Evolutionary conservation across 2,888 invertebrate genomes (phyloP), one percentile per base, ranked within the genome.

Genomic region (Drosophila tripunctata): DNA sequence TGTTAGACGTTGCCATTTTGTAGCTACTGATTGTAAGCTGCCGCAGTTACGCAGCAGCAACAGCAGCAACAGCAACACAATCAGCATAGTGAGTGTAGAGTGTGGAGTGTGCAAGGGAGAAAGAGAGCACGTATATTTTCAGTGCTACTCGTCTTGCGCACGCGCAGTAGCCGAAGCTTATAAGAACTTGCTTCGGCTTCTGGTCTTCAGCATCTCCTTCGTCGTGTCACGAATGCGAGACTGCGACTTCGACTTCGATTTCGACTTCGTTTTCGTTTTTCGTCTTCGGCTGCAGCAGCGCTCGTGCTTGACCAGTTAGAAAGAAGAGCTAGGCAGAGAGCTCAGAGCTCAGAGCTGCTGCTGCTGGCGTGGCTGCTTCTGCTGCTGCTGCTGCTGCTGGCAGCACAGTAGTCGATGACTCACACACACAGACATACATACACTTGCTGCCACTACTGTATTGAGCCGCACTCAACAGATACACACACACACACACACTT

Each of bases 161-260:
- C 71, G 70, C 85, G 87, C 82, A 85, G 87, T 77, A 75, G 73
- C 74, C 75, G 75, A 79, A 79, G 80, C 66, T 74, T 69, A 71
- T 68, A 62, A 78, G 78, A 81, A 84, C 78, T 75, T 72, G 69
- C 89, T 88, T 89, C 89, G 88, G 90, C 91, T 91, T 89, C 91
- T 81, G 91, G 91, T 88, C 88, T 91, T 91, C 88, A 89, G 90
- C 90, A 76, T 88, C 90, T 90, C 89, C 90, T 88, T 87, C 86
- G 86, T 87, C 86, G 86, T 73, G 65, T 66, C 67, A 51, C 73
- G 67, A 73, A 56, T 56, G 65, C 61, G 38, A 50, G n/a, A n/a
- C n/a, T n/a, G n/a, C n/a, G n/a, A n/a, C 57, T 67, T 72, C 70
- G 79, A 61, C 66, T 70, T 61, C 64, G 70, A 56, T n/a, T n/a